Conservation (phyloP, 2,113 vertebrate genomes). For the Boulengeromyrus knoepffleri region DNA sequence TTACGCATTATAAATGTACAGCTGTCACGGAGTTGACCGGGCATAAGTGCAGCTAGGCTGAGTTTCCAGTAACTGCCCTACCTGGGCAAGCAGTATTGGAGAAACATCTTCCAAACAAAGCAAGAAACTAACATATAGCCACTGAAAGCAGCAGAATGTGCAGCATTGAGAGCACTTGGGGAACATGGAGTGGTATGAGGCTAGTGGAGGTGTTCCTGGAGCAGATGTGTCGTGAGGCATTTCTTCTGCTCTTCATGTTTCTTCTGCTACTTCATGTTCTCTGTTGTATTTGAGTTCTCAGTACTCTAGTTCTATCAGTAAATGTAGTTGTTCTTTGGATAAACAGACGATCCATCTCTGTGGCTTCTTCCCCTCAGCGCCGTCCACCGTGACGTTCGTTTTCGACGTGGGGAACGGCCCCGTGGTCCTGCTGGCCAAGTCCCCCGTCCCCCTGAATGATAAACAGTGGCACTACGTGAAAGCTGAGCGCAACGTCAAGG, state of each 20-base stretch:
- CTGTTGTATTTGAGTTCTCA: background rate
- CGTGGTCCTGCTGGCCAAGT: conserved; percentile 55
- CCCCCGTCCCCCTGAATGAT: conserved; percentile 65
- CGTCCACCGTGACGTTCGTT: conserved; percentile 66
- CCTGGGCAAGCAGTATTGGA: background rate
- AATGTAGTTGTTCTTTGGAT: background rate
- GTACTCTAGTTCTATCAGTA: background rate
- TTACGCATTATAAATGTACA: background rate
- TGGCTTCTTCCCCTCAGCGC: conserved; percentile 47
- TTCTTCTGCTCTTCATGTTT: background rate
- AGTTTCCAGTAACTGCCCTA: background rate
- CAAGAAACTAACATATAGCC: background rate
- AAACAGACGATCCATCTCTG: background rate
- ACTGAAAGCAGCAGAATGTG: background rate
- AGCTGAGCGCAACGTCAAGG: conserved; percentile 73
- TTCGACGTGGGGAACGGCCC: conserved; percentile 75
- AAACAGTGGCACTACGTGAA: conserved; percentile 74
- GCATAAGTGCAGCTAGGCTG: no score
- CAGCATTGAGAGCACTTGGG: background rate
- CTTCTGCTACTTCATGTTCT: background rate
- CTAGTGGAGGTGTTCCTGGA: background rate
- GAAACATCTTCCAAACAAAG: background rate
- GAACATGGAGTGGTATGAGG: background rate
- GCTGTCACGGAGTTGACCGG: background rate
- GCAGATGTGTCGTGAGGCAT: background rate